These are phyloP conservation scores for Phocides pigmalion DNA, from an alignment of 1,140 invertebrate genomes.

Conservation along the genomic window DNA sequence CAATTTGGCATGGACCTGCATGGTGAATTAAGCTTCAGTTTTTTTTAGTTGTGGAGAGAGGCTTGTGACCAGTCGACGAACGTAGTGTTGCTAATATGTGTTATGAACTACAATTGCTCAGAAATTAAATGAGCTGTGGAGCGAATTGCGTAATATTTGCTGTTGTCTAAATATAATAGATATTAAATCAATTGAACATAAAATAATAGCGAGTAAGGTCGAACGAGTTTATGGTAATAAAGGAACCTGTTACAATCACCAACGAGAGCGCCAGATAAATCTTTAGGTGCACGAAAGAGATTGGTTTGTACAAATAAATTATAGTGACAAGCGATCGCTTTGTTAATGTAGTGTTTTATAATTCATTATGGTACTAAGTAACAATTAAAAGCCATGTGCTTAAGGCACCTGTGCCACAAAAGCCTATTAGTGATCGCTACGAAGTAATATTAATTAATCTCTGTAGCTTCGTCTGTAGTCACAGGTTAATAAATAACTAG, in stretches of 20 bases:
- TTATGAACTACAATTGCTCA: background rate
- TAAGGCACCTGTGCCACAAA: background rate
- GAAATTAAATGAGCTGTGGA: background rate
- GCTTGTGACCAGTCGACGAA: too few species aligned
- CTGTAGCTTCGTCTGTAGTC: too few species aligned
- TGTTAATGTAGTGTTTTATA: constrained; percentile 5
- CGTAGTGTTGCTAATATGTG: too few species aligned
- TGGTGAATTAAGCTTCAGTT: too few species aligned
- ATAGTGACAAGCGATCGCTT: constrained; percentile 22
- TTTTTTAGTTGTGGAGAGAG: too few species aligned
- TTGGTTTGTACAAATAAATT: constrained; percentile 40
- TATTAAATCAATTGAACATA: constrained; percentile 40
- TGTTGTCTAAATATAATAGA: background rate
- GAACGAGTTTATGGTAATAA: constrained; percentile 38
- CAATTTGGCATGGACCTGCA: too few species aligned
- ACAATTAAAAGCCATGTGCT: background rate
- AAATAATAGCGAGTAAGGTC: constrained; percentile 40
- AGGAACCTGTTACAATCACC: constrained; percentile 35
- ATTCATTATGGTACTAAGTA: background rate
- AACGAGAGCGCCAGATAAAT: constrained; percentile 38
- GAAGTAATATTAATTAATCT: too few species aligned
- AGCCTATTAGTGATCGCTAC: too few species aligned
- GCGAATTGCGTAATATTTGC: too few species aligned
- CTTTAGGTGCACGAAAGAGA: constrained; percentile 32
- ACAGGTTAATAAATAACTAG: too few species aligned